Evolutionary conservation across 2,797 vertebrate genomes (phyloP).

Genomic region (Mycteria americana): DNA sequence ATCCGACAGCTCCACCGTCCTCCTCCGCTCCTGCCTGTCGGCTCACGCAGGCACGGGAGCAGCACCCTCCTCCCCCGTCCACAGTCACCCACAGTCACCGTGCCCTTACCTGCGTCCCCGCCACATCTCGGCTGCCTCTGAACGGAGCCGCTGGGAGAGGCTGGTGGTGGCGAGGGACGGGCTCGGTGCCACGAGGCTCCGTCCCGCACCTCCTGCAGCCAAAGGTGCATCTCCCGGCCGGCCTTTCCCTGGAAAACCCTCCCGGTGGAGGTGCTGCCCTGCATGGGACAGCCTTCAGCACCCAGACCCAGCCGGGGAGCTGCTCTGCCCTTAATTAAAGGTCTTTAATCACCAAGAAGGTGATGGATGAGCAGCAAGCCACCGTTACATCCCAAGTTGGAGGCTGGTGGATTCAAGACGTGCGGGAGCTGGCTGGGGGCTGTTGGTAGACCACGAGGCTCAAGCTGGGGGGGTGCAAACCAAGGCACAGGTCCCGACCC

Average conservation of each 20-base stretch:
- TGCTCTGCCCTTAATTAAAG: not conserved
- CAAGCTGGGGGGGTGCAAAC: not conserved
- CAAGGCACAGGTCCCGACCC: not conserved
- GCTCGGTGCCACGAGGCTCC: fast-evolving
- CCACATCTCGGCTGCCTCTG: not conserved
- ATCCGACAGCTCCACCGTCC: not conserved
- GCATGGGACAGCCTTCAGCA: not conserved
- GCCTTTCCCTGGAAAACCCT: not conserved
- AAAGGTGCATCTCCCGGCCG: not conserved
- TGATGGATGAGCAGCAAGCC: not conserved
- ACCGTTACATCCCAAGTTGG: not conserved
- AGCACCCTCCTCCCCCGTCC: not conserved
- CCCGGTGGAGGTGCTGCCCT: not conserved
- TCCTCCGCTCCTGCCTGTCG: not conserved
- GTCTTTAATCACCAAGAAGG: not conserved
- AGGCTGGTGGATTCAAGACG: not conserved
- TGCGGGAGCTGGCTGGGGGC: not conserved
- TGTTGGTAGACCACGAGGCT: not conserved
- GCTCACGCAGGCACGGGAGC: fast-evolving
- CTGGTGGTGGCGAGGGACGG: fast-evolving
- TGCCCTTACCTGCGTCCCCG: not conserved
- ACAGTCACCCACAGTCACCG: not conserved
- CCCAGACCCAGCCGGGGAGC: not conserved
- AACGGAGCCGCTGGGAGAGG: not conserved
- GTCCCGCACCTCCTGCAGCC: not conserved